Evolutionary conservation across 35 echinoderm and acorn worm species (phyloP).

Genomic region (Hemicentrotus pulcherrimus): DNA sequence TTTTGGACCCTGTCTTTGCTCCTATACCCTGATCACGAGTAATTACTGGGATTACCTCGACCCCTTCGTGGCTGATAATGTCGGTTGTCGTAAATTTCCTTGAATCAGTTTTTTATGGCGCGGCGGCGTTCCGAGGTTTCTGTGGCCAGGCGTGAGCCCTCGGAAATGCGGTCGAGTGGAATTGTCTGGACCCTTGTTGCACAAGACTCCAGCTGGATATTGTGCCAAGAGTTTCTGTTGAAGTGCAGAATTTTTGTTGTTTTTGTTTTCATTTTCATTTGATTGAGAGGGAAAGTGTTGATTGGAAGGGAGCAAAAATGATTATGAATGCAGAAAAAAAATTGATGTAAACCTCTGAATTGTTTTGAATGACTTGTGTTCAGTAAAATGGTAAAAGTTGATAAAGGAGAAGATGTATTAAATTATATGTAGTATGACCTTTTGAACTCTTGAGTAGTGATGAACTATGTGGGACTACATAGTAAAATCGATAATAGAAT

Average conservation of each 20-base stretch:
- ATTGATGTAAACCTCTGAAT: no score
- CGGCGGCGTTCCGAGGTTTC: not conserved
- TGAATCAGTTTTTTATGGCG: not conserved
- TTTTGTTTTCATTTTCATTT: not conserved
- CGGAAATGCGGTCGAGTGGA: not conserved
- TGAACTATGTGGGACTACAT: no score
- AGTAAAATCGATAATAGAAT: no score
- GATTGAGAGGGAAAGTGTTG: not conserved
- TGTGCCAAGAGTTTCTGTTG: not conserved
- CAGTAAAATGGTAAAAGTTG: no score
- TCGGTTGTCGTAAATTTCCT: not conserved
- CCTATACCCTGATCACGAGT: not conserved
- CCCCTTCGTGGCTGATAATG: not conserved
- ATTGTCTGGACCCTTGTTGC: not conserved
- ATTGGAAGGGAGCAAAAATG: no score
- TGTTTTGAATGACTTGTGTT: no score
- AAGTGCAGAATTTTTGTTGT: not conserved
- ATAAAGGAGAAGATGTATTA: no score
- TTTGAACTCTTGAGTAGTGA: no score
- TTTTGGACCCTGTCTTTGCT: not conserved
- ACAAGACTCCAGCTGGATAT: not conserved
- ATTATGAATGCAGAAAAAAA: no score
- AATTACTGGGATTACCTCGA: constrained; percentile 1
- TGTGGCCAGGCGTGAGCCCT: not conserved
- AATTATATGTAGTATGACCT: no score